phyloP scores from a whole-genome alignment of 2,113 vertebrate species.

The Camarhynchus parvulus region DNA sequence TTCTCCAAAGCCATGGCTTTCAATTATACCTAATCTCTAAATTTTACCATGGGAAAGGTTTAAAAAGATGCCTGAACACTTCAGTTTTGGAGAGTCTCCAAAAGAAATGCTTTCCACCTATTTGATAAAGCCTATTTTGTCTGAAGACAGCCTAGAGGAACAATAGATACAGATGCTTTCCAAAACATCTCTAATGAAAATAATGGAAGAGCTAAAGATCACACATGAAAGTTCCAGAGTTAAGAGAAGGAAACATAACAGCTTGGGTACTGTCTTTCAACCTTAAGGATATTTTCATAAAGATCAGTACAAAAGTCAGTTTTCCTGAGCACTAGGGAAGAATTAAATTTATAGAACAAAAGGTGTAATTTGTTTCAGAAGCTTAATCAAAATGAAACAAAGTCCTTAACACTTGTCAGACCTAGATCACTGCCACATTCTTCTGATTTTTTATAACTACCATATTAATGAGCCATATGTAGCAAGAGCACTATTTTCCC shows the following conservation, averaged over 20 bases:
- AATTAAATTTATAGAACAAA: neutral
- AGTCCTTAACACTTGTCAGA: neutral
- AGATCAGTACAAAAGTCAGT: neutral
- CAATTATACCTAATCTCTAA: neutral
- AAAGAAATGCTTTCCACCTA: neutral
- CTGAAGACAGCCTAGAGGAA: neutral
- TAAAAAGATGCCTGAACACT: neutral
- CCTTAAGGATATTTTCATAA: neutral
- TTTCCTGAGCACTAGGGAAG: neutral
- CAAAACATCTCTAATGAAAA: neutral
- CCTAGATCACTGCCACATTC: neutral
- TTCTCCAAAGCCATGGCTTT: neutral
- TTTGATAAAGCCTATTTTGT: neutral
- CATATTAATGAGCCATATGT: neutral
- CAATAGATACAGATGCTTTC: neutral
- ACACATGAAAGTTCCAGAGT: neutral
- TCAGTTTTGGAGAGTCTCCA: neutral
- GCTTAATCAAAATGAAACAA: neutral
- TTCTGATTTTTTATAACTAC: neutral
- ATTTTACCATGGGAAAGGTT: neutral
- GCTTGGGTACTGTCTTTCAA: slow-evolving; percentile 5
- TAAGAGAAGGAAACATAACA: neutral
- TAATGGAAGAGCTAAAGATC: neutral
- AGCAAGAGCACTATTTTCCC: neutral
- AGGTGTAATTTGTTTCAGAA: neutral